Percentiles rank a stretch among this genome's conserved stretches.
phyloP scores from a whole-genome alignment of 53 echinoderm and acorn worm species.

The Echinarachnius parma region DNA sequence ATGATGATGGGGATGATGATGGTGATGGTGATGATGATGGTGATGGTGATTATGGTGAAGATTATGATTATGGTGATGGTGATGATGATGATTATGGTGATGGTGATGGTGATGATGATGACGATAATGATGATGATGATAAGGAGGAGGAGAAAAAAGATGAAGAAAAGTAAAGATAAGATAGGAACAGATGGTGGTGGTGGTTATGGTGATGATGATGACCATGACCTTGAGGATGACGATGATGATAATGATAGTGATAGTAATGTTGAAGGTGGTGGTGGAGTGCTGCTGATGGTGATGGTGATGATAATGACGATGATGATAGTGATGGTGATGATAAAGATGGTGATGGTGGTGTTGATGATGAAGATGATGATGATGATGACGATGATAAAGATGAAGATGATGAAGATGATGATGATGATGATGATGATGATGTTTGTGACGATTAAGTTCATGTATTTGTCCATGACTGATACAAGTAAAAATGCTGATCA shows the following conservation, averaged over 20 bases:
- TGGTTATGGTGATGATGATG: background rate
- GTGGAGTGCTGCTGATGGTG: background rate
- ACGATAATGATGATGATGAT: background rate
- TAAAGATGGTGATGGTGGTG: background rate
- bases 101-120: constrained; percentile 15
- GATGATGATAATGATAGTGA: constrained; percentile 7
- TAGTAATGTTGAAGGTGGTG: background rate
- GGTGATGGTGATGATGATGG: constrained; percentile 13
- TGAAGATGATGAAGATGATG: constrained; percentile 2
- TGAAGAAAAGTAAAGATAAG: background rate
- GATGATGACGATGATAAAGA: background rate
- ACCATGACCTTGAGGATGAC: background rate
- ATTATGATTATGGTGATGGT: constrained; percentile 13
- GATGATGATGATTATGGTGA: background rate
- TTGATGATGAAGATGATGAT: no score
- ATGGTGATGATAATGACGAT: background rate
- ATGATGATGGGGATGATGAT: constrained; percentile 14
- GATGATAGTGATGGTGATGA: background rate
- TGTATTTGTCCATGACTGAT: background rate
- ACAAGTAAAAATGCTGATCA: no score
- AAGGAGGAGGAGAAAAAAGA: background rate
- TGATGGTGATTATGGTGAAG: constrained; percentile 15
- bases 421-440: background rate
- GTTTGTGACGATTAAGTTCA: background rate
- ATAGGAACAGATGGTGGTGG: background rate